Base-by-base conservation (phyloP, 2,113 vertebrate genomes). In the Pungitius pungitius region DNA sequence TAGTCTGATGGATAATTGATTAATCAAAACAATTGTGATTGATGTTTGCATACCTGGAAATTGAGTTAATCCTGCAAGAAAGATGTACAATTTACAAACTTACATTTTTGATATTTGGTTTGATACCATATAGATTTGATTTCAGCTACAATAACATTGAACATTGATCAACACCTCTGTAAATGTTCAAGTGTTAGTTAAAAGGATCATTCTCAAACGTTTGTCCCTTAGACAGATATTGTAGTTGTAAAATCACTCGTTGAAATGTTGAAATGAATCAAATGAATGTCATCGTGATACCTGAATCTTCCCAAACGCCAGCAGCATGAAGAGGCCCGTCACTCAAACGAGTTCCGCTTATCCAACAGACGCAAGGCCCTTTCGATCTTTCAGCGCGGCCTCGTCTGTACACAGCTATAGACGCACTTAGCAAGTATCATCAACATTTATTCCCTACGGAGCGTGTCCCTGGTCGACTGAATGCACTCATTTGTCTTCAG, bases 291-390 rank as follows among this genome's bases (percentile, higher is more conserved):
- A 0, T 26, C 52, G 52, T 14, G 49, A 40, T 45, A 43, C n/a
- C 1, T 56, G 33, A 69, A 59, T 58, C 39, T 15, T 13, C 37
- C 4, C 39, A 61, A 63, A 5, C 45, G 17, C 1, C 10, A 47
- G 26, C 4, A 37, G 15, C 26, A 49, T 55, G 15, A 64, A 71
- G 83, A 80, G 18, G 30, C 9, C 39, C 0, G 3, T 75, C 26
- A 11, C 0, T 66, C 64, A 8, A 68, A 56, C n/a, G 60, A 37
- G 22, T 43, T 63, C 18, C 11, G 18, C 13, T 9, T 27, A 68
- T 60, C 20, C 37, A 30, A 70, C 20, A 39, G 18, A 45, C 54
- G 35, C 60, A 35, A 79, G 81, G 77, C 79, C 43, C 43, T 82
- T 55, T 66, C 6, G 78, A 0, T 24, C 5, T 4, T 24, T 85